Evolutionary conservation across 2,888 invertebrate genomes (phyloP), one percentile per base, ranked within the genome.

Genomic region (Ennomos quercinarius): DNA sequence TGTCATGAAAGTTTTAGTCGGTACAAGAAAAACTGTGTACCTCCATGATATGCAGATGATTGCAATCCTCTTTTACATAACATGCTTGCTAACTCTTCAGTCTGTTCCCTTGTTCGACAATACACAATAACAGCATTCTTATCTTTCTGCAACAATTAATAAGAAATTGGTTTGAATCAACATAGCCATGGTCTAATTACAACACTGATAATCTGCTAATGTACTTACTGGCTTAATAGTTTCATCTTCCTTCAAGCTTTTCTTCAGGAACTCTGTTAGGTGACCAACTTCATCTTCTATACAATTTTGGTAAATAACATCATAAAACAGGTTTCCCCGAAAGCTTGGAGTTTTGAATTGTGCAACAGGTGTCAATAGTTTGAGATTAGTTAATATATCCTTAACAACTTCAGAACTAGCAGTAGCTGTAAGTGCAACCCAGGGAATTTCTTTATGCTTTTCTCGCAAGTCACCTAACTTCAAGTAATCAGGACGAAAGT

Each of bases 381-480:
- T 94, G 17, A 99, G 90, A 73, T 96, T 96, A 17, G 94, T 84
- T 35, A 96, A 91, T 67, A 99, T 97, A 78, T 99, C 98, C 74
- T 96, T 95, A 8, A 95, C 95, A 9, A 98, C 98, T 93, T 96
- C 91, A 11, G 81, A 81, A 61, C 94, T 94, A 8, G 99, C 99
- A 0, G 99, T 99, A 0, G 99, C 99, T 8, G 99, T 99, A 45
- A 99, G 91, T 0, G 99, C 99, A 50, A 99, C 94, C 94, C 97
- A 97, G 1, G 97, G 96, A 60, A 98, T 94, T 54, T 94, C 91
- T 54, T 94, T 94, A 80, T 96, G 95, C 65, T 79, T 81, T 61
- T 91, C 92, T 72, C 91, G 77, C 42, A 92, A 71, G 52, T 83
- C 73, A 10, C 98, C 98, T 27, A 99, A 90, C 84, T 98, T 97